Evolutionary conservation across 2,113 vertebrate species (phyloP).

Genomic region (Meles meles): DNA sequence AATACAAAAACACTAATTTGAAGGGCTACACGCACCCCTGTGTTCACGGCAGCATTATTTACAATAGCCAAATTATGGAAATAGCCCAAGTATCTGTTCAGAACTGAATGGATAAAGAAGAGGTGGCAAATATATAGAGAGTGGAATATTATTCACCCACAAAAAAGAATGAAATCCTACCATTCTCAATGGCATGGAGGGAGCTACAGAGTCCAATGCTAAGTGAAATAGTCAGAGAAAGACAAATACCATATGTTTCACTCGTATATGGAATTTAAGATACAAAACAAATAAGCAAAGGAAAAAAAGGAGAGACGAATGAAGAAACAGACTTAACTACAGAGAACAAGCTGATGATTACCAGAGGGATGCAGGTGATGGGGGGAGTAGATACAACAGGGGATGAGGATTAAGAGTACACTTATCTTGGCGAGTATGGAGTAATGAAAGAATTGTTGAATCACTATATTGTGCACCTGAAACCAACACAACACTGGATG

Average conservation of each 20-base stretch:
- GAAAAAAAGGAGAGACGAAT: not conserved
- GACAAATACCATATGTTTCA: not conserved
- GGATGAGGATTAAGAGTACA: not conserved
- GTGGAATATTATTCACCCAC: not conserved
- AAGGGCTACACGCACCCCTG: not conserved
- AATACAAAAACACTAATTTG: not conserved
- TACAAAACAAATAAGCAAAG: not conserved
- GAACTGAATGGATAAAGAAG: not conserved
- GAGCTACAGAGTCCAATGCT: not conserved
- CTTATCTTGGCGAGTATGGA: not conserved
- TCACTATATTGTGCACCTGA: not conserved
- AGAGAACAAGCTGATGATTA: not conserved
- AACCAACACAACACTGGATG: not conserved
- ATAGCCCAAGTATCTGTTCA: not conserved
- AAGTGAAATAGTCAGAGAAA: not conserved
- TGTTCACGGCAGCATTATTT: not conserved
- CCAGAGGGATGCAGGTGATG: not conserved
- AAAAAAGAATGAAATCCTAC: not conserved
- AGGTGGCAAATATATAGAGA: not conserved
- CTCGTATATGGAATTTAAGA: not conserved
- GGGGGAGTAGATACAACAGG: not conserved
- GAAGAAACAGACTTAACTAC: not conserved
- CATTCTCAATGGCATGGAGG: not conserved
- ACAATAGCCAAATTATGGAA: not conserved
- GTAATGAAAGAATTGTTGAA: not conserved